Conservation (phyloP, 2,113 vertebrate species). For the Phylloscopus whistleri region DNA sequence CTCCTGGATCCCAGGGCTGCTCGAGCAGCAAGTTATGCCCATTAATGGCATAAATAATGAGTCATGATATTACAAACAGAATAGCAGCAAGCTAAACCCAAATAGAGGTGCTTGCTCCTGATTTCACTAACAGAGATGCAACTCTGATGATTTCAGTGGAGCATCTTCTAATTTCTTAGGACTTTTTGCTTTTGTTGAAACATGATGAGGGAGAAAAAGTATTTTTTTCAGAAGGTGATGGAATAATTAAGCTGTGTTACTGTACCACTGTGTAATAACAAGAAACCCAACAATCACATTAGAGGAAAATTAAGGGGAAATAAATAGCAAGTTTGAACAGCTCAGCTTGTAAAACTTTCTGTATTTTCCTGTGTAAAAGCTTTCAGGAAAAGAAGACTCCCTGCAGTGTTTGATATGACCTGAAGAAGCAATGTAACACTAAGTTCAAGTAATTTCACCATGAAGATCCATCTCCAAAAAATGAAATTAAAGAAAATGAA, state of each 20-base stretch:
- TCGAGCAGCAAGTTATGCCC: not conserved
- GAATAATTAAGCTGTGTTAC: not conserved
- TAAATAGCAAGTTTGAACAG: not conserved
- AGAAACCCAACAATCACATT: not conserved
- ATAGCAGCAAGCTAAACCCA: not conserved
- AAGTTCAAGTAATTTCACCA: not conserved
- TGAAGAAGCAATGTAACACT: not conserved
- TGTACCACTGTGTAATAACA: not conserved
- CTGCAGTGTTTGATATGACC: not conserved
- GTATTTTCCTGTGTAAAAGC: not conserved
- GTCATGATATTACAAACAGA: not conserved
- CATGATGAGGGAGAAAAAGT: fast-evolving
- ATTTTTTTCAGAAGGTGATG: not conserved
- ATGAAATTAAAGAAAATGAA: not conserved
- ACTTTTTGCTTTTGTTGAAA: not conserved
- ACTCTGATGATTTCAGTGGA: not conserved
- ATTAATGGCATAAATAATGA: not conserved
- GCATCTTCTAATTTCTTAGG: not conserved
- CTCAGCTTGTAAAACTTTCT: not conserved
- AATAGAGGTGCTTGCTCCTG: not conserved
- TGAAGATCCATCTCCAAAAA: not conserved
- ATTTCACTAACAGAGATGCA: not conserved
- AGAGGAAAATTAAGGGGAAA: not conserved
- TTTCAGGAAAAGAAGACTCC: not conserved
- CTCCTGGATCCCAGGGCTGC: not conserved